Base-by-base conservation (phyloP, 92 coral and sea anemone genomes). In the Palythoa grandis region DNA sequence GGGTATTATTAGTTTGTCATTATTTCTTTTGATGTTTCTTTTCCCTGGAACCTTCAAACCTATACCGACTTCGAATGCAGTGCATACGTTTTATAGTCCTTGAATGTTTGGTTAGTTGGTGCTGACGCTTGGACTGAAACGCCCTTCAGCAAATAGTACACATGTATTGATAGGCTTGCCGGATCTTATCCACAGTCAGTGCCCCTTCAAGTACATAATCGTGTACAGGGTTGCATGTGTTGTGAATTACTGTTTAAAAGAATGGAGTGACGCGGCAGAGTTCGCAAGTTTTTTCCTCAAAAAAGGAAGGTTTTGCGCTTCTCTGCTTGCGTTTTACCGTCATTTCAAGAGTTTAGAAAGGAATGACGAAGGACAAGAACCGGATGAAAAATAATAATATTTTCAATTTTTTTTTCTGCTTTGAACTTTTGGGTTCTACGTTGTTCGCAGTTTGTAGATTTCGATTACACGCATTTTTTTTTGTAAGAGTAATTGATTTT, bases 81-180 rank as follows among this genome's bases (percentile, higher is more conserved):
- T 19, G 23, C 69, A n/a, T 63, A 63, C 10, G n/a, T 50, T 29
- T 76, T 76, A 0, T 63, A 63, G 11, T 79, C 22, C 29, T 47
- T 22, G 13, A 23, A 12, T 29, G 73, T 43, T 43, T 43, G 50
- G 7, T 43, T 0, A 43, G 15, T 79, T 79, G 8, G 13, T 11
- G 85, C 23, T 47, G 15, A 12, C 66, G 85, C 61, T n/a, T 65
- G 43, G 0, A 65, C 85, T 80, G 85, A 66, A 80, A 66, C 85
- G 72, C 74, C 60, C 72, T 43, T 48, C 61, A 65, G 85, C 57
- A 24, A 20, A 40, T 70, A 48, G 15, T 68, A 15, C 5, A 65
- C 39, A n/a, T 39, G 67, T 7, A 15, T 78, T 7, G 25, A 24
- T 6, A 22, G 20, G 29, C 57, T 38, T 57, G 72, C 16, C 78